phyloP scores from a whole-genome alignment of 1,140 invertebrate species.

The Anastatus disparis region DNA sequence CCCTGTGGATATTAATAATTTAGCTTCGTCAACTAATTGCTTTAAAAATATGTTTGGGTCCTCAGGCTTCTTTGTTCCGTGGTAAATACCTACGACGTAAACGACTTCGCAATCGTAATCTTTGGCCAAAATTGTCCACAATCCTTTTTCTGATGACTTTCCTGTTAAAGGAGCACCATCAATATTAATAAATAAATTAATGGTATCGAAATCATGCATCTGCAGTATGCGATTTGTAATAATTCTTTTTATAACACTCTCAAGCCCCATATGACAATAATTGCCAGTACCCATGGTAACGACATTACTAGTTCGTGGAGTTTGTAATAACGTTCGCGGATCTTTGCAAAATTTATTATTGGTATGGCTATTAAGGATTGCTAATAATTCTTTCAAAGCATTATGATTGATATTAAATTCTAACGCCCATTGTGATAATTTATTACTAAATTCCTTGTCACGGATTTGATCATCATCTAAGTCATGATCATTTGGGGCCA shows the following conservation, averaged over 20 bases:
- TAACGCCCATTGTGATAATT: background rate
- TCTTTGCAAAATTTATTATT: constrained; percentile 11
- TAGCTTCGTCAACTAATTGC: constrained; percentile 44
- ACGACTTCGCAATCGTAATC: constrained; percentile 32
- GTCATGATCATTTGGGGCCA: background rate
- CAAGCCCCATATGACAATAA: too few relatives aligned
- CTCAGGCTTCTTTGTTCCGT: constrained; percentile 5
- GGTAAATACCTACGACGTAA: constrained; percentile 43
- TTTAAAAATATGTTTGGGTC: constrained; percentile 37
- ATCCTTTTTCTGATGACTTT: background rate
- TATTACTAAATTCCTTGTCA: background rate
- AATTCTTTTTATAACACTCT: background rate
- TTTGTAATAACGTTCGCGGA: constrained; percentile 37
- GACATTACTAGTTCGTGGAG: too few relatives aligned
- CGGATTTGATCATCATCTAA: background rate
- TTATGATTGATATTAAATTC: background rate
- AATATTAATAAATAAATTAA: constrained; percentile 35
- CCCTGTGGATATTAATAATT: constrained; percentile 32
- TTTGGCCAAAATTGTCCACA: constrained; percentile 49
- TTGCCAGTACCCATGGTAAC: too few relatives aligned
- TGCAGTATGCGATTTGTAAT: background rate
- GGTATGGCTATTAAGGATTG: background rate
- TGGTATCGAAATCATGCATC: background rate
- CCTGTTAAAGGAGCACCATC: constrained; percentile 39
- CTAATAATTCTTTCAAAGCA: background rate